phyloP scores from a whole-genome alignment of 2,797 vertebrate genomes.

The Oryzias dopingdopingensis region DNA sequence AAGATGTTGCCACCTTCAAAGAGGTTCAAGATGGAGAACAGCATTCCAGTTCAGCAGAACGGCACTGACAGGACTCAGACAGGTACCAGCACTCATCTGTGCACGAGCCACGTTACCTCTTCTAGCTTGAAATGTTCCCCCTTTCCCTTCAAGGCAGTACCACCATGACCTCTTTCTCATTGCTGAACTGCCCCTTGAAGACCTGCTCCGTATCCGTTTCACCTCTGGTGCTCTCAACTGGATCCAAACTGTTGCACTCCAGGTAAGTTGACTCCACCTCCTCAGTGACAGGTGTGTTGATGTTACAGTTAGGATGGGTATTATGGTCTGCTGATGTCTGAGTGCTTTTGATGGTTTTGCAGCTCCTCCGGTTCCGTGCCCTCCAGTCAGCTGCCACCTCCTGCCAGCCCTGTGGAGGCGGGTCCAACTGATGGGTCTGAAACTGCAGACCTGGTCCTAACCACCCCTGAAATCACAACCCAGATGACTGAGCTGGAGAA shows the following conservation, averaged over 20 bases:
- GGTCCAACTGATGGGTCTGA: constrained; percentile 20
- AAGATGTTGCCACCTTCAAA: constrained; percentile 82
- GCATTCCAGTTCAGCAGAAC: constrained; percentile 63
- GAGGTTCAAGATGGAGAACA: constrained; percentile 82
- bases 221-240: constrained; percentile 34
- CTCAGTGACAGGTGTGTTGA: not conserved
- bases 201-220: constrained; percentile 44
- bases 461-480: constrained; percentile 32
- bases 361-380: constrained; percentile 22
- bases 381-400: constrained; percentile 17
- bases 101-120: too few species aligned
- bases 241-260: constrained; percentile 27
- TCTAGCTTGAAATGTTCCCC: too few species aligned
- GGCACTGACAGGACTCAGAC: constrained; percentile 50
- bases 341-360: constrained; percentile 12
- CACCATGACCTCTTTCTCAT: not conserved
- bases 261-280: constrained; percentile 37
- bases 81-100: constrained; percentile 18
- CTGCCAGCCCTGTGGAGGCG: constrained; percentile 43
- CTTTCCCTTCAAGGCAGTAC: constrained; percentile 11
- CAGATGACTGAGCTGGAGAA: constrained; percentile 66
- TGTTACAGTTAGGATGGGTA: not conserved
- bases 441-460: constrained; percentile 35
- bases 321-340: not conserved
- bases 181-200: constrained; percentile 22